Base-by-base conservation (phyloP, 2,113 vertebrate species). In the pig (Sus scrofa) region DNA sequence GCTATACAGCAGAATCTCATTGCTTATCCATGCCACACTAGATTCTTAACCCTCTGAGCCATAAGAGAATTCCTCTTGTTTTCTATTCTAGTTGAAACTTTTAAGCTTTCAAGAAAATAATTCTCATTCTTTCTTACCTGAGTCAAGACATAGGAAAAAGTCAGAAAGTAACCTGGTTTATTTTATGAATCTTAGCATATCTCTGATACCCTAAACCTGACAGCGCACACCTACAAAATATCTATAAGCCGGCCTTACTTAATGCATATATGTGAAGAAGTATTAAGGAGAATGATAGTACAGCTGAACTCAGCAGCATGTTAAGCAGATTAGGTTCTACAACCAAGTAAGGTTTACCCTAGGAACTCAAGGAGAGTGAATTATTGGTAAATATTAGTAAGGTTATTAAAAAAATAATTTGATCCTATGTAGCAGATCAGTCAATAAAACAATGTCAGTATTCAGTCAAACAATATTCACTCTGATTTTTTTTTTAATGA, bases 331-430 rank as follows among this genome's bases (percentile, higher is more conserved):
- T 89, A 84, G 9, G 37, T 83, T 77, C 39, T 52, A 15, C 34
- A 78, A 20, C 27, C n/a, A 82, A 74, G 14, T 58, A 81, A 90
- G 19, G 15, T 92, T 96, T 96, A 65, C 52, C 12, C 20, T 37
- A 85, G 73, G n/a, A 73, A 94, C 34, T 20, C n/a, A 81, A 54
- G 37, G 24, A 75, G 27, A 86, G 50, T 79, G 75, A 79, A 73
- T 92, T 94, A 63, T 26, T 85, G 50, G n/a, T 24, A 92, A 96
- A 89, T 92, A 81, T 74, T 92, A 89, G 26, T 89, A 85, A 96
- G 92, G 60, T 37, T 44, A 54, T 89, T 96, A 84, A 79, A 32
- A 88, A 88, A 85, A 73, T 54, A 85, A 70, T 88, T 84, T 79
- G 13, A 52, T 87, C 26, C 12, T 83, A 16, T 73, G 44, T 52